Percentiles rank a stretch among this genome's conserved stretches.
These are phyloP conservation scores for Campylomormyrus numenius DNA, from an alignment of 2,113 vertebrate species.

Conservation along the genomic window DNA sequence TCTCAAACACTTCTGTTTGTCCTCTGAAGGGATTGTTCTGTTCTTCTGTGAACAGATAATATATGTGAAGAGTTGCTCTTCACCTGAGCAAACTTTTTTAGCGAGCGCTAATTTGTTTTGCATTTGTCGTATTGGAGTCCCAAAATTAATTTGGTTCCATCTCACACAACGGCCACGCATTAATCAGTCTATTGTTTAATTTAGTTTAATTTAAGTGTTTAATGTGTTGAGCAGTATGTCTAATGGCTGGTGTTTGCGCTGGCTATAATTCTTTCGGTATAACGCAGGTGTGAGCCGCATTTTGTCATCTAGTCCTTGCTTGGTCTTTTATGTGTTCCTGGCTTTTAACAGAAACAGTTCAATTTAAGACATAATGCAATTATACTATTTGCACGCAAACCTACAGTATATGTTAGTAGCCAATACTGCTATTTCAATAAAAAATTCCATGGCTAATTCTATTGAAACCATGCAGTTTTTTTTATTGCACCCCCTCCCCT, in stretches of 20 bases:
- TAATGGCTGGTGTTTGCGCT: not conserved
- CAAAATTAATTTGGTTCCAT: not conserved
- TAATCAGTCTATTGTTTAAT: not conserved
- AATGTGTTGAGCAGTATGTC: not conserved
- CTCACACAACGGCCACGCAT: not conserved
- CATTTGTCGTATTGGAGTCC: not conserved
- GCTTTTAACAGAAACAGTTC: not conserved
- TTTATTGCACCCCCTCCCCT: not conserved
- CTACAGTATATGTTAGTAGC: not conserved
- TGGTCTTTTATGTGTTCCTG: not conserved
- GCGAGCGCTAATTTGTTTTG: not conserved
- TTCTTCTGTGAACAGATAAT: not conserved
- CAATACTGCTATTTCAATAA: not conserved
- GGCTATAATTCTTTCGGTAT: not conserved
- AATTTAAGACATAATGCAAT: not conserved
- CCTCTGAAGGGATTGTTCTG: not conserved
- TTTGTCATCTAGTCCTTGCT: not conserved
- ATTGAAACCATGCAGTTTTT: not conserved
- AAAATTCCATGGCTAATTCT: not conserved
- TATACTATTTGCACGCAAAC: not conserved
- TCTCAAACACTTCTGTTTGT: not conserved
- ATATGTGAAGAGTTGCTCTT: not conserved
- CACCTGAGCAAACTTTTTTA: not conserved
- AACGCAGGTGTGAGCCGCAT: not conserved
- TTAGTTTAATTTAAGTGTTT: not conserved